Percentiles rank a stretch among this genome's conserved stretches.
Evolutionary conservation across 2,797 vertebrate genomes (phyloP).

Genomic region (Oceanodroma leucorhoa): DNA sequence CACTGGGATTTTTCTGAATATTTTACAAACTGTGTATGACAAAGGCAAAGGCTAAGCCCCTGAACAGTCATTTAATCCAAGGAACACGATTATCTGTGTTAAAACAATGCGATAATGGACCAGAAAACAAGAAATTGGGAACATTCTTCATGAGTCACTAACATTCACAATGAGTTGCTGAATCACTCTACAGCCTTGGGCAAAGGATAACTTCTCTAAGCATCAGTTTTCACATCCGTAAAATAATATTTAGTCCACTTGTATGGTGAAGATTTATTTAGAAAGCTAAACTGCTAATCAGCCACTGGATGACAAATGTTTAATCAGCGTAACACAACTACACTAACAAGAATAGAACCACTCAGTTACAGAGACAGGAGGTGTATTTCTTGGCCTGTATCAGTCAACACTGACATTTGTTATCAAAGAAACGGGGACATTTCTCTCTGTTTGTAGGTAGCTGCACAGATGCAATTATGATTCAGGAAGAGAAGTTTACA

Average conservation of each 20-base stretch:
- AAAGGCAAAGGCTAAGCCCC: not conserved
- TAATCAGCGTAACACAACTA: not conserved
- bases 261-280: not conserved
- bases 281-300: not conserved
- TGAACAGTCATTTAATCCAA: not conserved
- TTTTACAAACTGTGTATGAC: not conserved
- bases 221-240: not conserved
- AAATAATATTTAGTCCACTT: not conserved
- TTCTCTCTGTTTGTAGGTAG: not conserved
- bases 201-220: not conserved
- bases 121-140: not conserved
- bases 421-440: slow-evolving; percentile 28
- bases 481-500: not conserved
- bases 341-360: not conserved
- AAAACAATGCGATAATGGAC: not conserved
- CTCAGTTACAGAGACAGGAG: not conserved
- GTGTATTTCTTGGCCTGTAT: slow-evolving; percentile 11
- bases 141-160: not conserved
- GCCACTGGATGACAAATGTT: not conserved
- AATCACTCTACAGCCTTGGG: not conserved
- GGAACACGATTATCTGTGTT: not conserved
- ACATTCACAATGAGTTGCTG: not conserved
- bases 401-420: slow-evolving; percentile 12
- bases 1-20: not conserved
- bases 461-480: not conserved